Base-by-base conservation (phyloP, 2,797 vertebrate species). In the Bufotes viridis region DNA sequence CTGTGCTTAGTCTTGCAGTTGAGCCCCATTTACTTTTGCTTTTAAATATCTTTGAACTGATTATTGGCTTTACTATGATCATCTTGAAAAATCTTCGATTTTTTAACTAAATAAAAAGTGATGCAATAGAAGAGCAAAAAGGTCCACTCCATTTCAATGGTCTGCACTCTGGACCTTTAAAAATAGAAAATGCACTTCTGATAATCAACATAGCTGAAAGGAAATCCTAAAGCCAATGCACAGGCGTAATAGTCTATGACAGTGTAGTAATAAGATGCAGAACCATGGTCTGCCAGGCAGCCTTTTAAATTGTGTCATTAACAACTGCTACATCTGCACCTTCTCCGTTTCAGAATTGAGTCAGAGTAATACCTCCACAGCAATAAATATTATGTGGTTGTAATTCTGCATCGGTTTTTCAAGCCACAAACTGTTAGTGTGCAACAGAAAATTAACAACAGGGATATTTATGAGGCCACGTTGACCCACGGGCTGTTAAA, bases 391-490 rank as follows among this genome's bases (percentile, higher is more conserved):
- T 65, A 75, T 75, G 86, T 82, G 79, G 67, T 34, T 74, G 79
- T 87, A 60, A 87, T 87, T 65, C 67, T 42, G 86, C 79, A 81
- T 63, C 49, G 79, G 34, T 55, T 81, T 75, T 70, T 87, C 18
- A 70, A 87, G 85, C 85, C 78, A 69, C 85, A 81, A 81, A 81
- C 85, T 87, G 78, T 87, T 82, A 86, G 79, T 82, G 78, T n/a
- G 60, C 78, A 74, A 53, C 69, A 72, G 53, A 87, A 87, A 81
- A 81, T 87, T 82, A 87, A 79, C 86, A 87, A 63, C 57, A 82
- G 34, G 69, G 57, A 63, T 87, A 87, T 87, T 81, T 87, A 87
- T 87, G 69, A 84, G 82, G 82, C 69, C 70, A 49, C 34, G 79
- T 26, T 74, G 86, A 81, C 86, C 86, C 69, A 76, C 24, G 29